Base-by-base conservation (phyloP, 1,140 invertebrate genomes). In the Eulimnadia texana region DNA sequence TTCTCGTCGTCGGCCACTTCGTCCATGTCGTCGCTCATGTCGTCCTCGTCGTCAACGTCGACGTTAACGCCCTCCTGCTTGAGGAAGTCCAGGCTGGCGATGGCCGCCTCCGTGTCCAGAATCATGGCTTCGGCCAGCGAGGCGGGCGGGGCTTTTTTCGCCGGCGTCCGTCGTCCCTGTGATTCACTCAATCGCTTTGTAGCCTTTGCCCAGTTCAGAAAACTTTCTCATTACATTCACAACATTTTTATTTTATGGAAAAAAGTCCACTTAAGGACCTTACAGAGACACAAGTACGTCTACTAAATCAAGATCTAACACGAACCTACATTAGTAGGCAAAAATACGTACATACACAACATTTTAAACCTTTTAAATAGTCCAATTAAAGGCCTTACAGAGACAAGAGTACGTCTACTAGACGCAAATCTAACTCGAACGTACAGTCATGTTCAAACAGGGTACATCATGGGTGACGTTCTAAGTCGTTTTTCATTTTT, bases 41-140 rank as follows among this genome's bases (percentile, higher is more conserved):
- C 87, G 42, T 68, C 69, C 29, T 70, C 68, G 68, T 85, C 84
- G 69, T 92, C 89, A 72, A 92, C 90, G 67, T 91, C 89, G 80
- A 90, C 88, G 69, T 93, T 88, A 70, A 88, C 89, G 71, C 85
- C 88, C 66, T 85, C 82, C 66, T 80, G 78, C 64, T 80, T 79
- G 51, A 97, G 79, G 76, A 96, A 97, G 73, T 95, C 92, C 75
- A 97, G 93, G 74, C 93, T 96, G 27, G 90, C 92, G 49, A 97
- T 92, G 47, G 92, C 90, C 52, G 87, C 88, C 75, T 94, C 90
- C 28, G 88, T 88, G 70, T 93, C 90, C 68, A 90, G 75, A 71
- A 93, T 84, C 78, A 88, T 86, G 66, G 82, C 81, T 73, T 90
- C 85, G 51, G 82, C 77, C 67, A 83, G 74, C 63, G 77, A 78